Conservation (phyloP, 2,797 vertebrate species). For the Melanotaenia trifasciata region DNA sequence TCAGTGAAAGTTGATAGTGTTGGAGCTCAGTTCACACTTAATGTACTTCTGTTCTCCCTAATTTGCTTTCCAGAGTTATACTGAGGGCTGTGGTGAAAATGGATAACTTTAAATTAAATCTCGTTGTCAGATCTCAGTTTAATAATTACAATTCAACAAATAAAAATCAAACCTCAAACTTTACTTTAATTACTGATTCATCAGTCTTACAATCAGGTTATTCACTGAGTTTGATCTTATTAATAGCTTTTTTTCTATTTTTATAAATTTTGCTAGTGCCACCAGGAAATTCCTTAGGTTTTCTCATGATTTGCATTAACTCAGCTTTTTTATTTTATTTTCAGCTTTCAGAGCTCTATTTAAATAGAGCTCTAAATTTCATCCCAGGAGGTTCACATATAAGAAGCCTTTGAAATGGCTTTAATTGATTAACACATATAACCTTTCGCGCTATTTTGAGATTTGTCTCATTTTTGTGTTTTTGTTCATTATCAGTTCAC, state of each 20-base stretch:
- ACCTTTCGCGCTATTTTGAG: too few relatives aligned
- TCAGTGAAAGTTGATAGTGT: constrained; percentile 29
- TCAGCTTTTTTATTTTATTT: not conserved
- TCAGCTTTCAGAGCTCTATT: not conserved
- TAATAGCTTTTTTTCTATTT: not conserved
- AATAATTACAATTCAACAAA: not conserved
- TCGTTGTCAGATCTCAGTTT: not conserved
- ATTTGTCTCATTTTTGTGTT: not conserved
- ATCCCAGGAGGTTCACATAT: not conserved
- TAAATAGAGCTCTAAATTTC: too few relatives aligned
- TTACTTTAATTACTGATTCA: not conserved
- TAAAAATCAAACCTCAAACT: not conserved
- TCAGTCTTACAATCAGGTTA: not conserved
- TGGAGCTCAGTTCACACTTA: constrained; percentile 13
- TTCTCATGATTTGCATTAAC: not conserved
- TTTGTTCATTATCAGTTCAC: not conserved
- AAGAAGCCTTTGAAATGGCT: too few relatives aligned
- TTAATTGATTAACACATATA: too few relatives aligned
- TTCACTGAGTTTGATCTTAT: not conserved
- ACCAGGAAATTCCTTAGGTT: not conserved
- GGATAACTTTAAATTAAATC: not conserved
- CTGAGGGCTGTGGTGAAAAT: not conserved
- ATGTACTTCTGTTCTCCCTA: constrained; percentile 8
- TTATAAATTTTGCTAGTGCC: not conserved
- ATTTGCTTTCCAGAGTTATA: not conserved